phyloP scores from a whole-genome alignment of 2,797 vertebrate species.

The Sphenodon punctatus region DNA sequence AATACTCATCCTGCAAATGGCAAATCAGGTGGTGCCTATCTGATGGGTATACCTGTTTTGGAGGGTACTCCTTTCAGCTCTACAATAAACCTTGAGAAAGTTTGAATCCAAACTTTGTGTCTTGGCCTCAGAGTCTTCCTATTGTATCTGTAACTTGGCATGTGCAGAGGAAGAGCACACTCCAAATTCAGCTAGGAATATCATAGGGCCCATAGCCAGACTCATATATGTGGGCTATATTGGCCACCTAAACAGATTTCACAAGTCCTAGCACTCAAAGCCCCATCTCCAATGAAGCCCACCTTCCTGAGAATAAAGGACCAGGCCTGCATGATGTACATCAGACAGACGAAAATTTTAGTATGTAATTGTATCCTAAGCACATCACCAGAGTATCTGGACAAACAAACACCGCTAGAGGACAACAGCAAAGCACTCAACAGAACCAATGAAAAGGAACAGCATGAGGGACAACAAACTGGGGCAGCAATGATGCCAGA shows the following conservation, averaged over 20 bases:
- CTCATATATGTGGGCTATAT: fast-evolving
- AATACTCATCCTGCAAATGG: too few relatives aligned
- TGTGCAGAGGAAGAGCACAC: background rate
- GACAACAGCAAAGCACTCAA: too few relatives aligned
- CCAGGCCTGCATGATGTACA: fast-evolving
- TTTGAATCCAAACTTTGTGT: background rate
- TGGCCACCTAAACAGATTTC: background rate
- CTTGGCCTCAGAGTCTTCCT: background rate
- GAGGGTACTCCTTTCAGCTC: too few relatives aligned
- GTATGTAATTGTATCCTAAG: background rate
- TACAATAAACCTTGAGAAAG: too few relatives aligned
- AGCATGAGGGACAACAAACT: background rate
- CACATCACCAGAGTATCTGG: fast-evolving
- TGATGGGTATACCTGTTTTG: too few relatives aligned
- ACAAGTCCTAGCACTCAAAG: background rate
- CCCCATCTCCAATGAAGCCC: background rate
- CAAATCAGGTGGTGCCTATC: too few relatives aligned
- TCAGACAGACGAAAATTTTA: background rate
- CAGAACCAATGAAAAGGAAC: too few relatives aligned
- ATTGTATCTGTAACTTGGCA: background rate
- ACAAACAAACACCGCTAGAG: fast-evolving
- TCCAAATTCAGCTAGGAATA: background rate
- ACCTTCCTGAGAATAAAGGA: conserved; percentile 5
- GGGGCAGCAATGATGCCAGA: fast-evolving
- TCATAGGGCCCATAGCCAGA: background rate